Percentiles rank a stretch among this genome's conserved stretches.
These are phyloP conservation scores for Graptemys geographica DNA, from an alignment of 2,797 vertebrate species.

Conservation along the genomic window DNA sequence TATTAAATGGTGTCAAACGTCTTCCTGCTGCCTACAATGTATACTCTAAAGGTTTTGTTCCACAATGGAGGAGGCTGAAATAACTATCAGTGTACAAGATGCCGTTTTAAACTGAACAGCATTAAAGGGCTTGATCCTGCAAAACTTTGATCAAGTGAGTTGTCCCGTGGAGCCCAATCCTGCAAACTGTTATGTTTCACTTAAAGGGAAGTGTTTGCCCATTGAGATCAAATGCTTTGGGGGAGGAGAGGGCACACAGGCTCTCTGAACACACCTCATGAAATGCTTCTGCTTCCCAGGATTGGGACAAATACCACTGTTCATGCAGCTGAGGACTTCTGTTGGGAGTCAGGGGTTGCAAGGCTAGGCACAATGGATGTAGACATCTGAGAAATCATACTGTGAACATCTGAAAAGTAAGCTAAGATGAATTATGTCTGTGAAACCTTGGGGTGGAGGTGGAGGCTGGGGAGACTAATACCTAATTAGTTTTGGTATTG, in stretches of 20 bases:
- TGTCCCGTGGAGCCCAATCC: not conserved
- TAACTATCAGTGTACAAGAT: not conserved
- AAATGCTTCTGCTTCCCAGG: not conserved
- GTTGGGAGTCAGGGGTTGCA: not conserved
- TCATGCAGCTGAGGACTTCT: not conserved
- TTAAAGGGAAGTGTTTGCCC: constrained; percentile 1
- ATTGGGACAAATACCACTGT: not conserved
- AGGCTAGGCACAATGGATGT: not conserved
- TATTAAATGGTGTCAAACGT: constrained; percentile 43
- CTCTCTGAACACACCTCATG: not conserved
- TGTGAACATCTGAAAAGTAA: not conserved
- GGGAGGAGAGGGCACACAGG: not conserved
- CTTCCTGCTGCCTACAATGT: not conserved
- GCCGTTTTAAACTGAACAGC: constrained; percentile 37
- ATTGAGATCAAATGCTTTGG: not conserved
- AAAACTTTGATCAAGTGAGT: not conserved
- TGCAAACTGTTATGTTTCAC: not conserved
- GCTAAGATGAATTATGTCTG: not conserved
- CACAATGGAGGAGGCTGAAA: constrained; percentile 11
- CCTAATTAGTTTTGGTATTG: not conserved
- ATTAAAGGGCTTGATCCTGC: constrained; percentile 25
- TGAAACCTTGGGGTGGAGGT: not conserved
- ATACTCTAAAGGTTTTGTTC: constrained; percentile 1
- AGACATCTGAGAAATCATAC: not conserved
- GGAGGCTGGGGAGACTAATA: not conserved